Conservation (phyloP, 2,113 vertebrate species). For the Alaudala cheleensis region DNA sequence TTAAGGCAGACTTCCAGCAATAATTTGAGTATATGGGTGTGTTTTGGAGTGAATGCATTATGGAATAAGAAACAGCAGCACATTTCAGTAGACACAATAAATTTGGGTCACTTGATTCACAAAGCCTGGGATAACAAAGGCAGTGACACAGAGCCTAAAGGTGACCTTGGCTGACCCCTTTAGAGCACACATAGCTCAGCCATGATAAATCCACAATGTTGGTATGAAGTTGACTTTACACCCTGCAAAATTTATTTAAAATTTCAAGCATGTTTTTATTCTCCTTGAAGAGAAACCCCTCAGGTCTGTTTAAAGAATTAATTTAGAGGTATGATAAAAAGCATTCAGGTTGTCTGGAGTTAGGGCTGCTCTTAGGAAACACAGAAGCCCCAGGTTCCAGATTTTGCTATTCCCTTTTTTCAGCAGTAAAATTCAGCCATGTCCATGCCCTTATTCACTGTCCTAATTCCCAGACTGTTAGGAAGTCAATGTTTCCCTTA, state of each 20-base stretch:
- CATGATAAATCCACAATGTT: not conserved
- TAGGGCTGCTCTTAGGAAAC: not conserved
- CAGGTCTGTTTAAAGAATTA: not conserved
- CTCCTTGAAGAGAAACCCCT: not conserved
- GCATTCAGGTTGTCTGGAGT: not conserved
- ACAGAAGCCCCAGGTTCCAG: not conserved
- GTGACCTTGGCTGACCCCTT: not conserved
- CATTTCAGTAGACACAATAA: not conserved
- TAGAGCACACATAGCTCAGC: not conserved
- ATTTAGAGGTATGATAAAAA: not conserved
- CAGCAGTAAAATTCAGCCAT: not conserved
- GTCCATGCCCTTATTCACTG: not conserved
- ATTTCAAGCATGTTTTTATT: not conserved
- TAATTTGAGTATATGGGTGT: not conserved
- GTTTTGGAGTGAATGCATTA: not conserved
- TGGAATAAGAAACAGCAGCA: not conserved
- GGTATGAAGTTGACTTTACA: not conserved
- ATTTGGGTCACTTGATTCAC: too few relatives aligned
- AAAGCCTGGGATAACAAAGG: not conserved
- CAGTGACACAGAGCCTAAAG: not conserved
- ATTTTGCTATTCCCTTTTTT: not conserved
- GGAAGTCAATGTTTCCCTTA: accelerated
- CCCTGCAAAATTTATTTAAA: not conserved
- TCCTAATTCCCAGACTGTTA: not conserved
- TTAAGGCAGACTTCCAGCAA: not conserved